Conservation (phyloP, 1,140 invertebrate species). For the Panagrolaimus sp. region DNA sequence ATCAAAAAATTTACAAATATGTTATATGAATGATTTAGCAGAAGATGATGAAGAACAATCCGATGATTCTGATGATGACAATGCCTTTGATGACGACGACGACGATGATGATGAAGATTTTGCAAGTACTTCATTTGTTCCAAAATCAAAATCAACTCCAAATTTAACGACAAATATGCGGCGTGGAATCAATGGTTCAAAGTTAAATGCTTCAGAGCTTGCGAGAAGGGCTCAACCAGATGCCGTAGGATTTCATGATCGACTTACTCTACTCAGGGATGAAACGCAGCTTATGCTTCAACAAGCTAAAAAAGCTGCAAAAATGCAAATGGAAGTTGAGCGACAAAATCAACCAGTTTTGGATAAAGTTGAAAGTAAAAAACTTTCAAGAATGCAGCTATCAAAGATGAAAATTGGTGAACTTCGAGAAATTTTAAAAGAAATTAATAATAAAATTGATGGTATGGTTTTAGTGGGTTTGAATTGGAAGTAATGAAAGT, state of each 20-base stretch:
- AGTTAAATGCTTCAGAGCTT: not conserved
- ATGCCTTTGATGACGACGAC: not conserved
- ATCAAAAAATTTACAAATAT: constrained; percentile 24
- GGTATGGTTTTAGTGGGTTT: not conserved
- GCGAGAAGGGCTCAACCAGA: not conserved
- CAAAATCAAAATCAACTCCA: constrained; percentile 24
- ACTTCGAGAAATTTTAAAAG: not conserved
- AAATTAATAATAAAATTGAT: constrained; percentile 9
- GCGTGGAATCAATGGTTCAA: not conserved
- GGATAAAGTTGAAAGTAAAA: not conserved
- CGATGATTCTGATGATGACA: constrained; percentile 15
- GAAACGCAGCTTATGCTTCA: constrained; percentile 15
- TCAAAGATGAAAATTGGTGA: not conserved
- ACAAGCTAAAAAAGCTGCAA: constrained; percentile 26
- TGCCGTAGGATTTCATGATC: not conserved
- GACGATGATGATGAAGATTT: constrained; percentile 14
- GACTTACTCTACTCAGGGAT: constrained; percentile 1
- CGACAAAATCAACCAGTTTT: not conserved
- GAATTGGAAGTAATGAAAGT: not conserved
- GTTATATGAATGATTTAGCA: constrained; percentile 20
- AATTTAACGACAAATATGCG: constrained; percentile 14
- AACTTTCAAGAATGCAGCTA: not conserved
- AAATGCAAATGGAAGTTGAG: constrained; percentile 28
- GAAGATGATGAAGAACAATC: not conserved
- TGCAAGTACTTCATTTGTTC: not conserved